Evolutionary conservation across 2,888 invertebrate genomes (phyloP).

Genomic region (Drosophila pseudotalamancana): DNA sequence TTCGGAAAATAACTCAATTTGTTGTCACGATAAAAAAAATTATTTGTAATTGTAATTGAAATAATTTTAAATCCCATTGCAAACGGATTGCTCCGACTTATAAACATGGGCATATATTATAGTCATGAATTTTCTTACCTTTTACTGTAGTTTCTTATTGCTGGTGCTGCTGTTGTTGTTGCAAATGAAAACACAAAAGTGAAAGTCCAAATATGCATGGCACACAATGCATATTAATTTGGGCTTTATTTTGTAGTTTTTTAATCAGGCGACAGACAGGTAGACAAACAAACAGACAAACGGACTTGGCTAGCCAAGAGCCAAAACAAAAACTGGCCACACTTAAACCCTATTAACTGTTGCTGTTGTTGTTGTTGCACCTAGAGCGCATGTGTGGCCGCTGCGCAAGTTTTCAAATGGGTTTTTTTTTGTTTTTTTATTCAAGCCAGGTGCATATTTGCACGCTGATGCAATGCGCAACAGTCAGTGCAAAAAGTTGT

Average conservation of each 20-base stretch:
- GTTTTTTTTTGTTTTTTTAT: constrained; percentile 28
- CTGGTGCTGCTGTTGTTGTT: constrained; percentile 11
- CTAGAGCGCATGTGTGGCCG: constrained; percentile 57
- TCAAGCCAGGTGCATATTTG: constrained; percentile 54
- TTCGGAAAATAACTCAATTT: constrained; percentile 37
- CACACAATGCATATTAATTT: constrained; percentile 78
- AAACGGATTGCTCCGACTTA: constrained; percentile 25
- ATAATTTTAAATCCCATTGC: constrained; percentile 19
- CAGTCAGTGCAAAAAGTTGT: constrained; percentile 49
- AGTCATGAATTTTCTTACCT: constrained; percentile 5
- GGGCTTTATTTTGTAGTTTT: constrained; percentile 26
- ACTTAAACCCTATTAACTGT: constrained; percentile 35
- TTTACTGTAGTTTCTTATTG: background rate
- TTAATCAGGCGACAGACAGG: constrained; percentile 12
- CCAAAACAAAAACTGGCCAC: constrained; percentile 29
- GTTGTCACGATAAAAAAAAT: constrained; percentile 10
- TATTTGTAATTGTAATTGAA: constrained; percentile 60
- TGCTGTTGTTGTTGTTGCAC: constrained; percentile 6
- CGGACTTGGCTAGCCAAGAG: constrained; percentile 28
- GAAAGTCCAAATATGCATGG: constrained; percentile 68
- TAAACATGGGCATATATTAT: constrained; percentile 30
- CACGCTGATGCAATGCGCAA: constrained; percentile 64
- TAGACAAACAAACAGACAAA: background rate
- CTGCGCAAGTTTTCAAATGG: constrained; percentile 44
- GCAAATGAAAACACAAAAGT: constrained; percentile 71